Base-by-base conservation (phyloP, 2,113 vertebrate species). In the Ahaetulla prasina region DNA sequence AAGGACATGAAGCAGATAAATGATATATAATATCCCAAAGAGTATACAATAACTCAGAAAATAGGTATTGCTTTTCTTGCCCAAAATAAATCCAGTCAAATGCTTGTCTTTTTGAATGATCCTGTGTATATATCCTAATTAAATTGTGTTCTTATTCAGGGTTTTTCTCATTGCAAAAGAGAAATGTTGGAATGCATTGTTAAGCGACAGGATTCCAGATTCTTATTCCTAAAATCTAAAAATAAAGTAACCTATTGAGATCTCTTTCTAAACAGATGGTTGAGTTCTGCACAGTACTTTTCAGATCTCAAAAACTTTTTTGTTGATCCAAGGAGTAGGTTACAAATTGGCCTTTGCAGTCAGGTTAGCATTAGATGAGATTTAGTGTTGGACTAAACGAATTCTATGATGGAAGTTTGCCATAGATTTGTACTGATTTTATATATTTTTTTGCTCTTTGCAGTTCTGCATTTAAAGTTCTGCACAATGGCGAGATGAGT, bases 391-490 rank as follows among this genome's bases (percentile, higher is more conserved):
- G 35, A 22, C 74, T 80, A 55, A 88, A 88, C 16, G 22, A 85
- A 91, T 53, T 60, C 54, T 50, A 10, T 50, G 22, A 35, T 60
- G 57, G 30, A 4, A 45, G 18, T 43, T 80, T 80, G 68, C 18
- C 20, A 80, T 80, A 8, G 68, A 80, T 39, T 20, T 80, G 35
- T 39, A 35, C 88, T 96, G 27, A 87, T 0, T 92, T 93, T 68
- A 91, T 84, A 8, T 60, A 8, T 60, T 93, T 96, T 90, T 27
- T 49, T 0, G 92, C 89, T 94, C 63, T 89, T 86, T 45, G 0
- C 96, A 98, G 98, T 96, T 98, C 96, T 95, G 98, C 98, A 93
- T 99, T 98, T 93, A 98, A 98, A 85, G 97, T 99, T 95, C 98
- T 99, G 94, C 98, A 99, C 94, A 97, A 96, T 0, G 97, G 97